These are phyloP conservation scores for Enteromius afrohamiltoni DNA, from an alignment of 2,797 vertebrate genomes.

Conservation along the genomic window DNA sequence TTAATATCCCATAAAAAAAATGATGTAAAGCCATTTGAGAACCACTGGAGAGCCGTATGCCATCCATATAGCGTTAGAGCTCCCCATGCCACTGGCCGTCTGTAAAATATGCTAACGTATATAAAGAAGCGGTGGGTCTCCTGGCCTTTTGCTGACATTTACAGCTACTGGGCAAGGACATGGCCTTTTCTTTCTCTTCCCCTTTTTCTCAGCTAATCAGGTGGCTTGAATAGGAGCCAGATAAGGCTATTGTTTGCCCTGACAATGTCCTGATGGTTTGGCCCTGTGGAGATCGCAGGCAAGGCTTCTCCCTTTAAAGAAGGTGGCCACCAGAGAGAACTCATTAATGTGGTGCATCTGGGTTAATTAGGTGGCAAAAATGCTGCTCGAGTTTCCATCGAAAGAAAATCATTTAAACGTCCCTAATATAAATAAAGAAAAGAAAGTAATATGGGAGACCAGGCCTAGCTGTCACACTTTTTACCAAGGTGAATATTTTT, in stretches of 20 bases:
- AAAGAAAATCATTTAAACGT: conserved; percentile 29
- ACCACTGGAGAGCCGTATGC: conserved; percentile 38
- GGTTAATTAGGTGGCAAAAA: conserved; percentile 76
- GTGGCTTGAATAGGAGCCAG: conserved; percentile 93
- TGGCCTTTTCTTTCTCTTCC: conserved; percentile 86
- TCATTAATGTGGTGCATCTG: conserved; percentile 75
- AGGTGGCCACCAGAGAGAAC: conserved; percentile 78
- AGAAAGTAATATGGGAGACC: background rate
- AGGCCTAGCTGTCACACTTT: background rate
- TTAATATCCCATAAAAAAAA: background rate
- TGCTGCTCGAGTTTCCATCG: conserved; percentile 35
- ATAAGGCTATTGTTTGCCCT: conserved; percentile 93
- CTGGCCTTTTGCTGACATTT: conserved; percentile 90
- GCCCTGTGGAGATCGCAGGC: conserved; percentile 70
- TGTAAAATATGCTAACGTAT: conserved; percentile 73
- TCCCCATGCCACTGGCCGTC: conserved; percentile 57
- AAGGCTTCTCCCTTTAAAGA: conserved; percentile 72
- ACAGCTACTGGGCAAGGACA: conserved; percentile 88
- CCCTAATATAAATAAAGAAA: conserved; percentile 14
- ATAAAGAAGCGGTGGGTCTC: conserved; percentile 75
- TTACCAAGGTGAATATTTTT: background rate
- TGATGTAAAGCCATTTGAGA: background rate
- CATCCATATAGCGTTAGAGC: conserved; percentile 33
- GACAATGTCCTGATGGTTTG: conserved; percentile 90
- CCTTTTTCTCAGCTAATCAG: conserved; percentile 93